Percentiles rank a stretch among this genome's conserved stretches.
These are phyloP conservation scores for Pandion haliaetus DNA, from an alignment of 2,113 vertebrate species.

Conservation along the genomic window DNA sequence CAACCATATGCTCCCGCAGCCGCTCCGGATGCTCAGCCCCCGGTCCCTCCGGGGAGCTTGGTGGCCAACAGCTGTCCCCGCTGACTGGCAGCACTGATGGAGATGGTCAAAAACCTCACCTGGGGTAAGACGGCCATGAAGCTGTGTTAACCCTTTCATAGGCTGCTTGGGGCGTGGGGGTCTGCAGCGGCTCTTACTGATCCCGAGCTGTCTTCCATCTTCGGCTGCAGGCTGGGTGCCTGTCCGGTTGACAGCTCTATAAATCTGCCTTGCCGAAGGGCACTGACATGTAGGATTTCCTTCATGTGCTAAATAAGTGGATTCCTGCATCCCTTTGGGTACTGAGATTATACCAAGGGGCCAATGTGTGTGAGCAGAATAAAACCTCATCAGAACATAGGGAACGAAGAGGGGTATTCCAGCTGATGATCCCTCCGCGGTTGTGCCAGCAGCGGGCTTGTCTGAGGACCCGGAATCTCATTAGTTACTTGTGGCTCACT, in stretches of 20 bases:
- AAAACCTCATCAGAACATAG: accelerated
- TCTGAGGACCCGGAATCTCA: background rate
- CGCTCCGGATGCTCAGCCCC: background rate
- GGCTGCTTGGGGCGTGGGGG: accelerated
- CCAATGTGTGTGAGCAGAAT: background rate
- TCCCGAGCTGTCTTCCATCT: background rate
- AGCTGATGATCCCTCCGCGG: background rate
- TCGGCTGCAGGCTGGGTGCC: background rate
- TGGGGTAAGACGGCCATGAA: accelerated
- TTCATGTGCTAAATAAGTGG: background rate
- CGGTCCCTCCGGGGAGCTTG: accelerated
- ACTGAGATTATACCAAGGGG: background rate
- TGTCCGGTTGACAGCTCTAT: background rate
- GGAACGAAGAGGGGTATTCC: background rate
- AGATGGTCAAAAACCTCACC: background rate
- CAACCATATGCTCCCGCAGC: background rate
- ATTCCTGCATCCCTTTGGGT: background rate
- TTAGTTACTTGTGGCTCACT: background rate
- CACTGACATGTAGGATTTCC: background rate
- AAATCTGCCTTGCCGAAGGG: background rate
- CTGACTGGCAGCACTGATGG: no score
- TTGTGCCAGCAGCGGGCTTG: background rate
- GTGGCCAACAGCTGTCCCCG: background rate
- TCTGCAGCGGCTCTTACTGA: accelerated
- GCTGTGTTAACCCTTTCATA: background rate